Conservation (phyloP, 2,888 invertebrate genomes). For the Scrobipalpa atriplicella region DNA sequence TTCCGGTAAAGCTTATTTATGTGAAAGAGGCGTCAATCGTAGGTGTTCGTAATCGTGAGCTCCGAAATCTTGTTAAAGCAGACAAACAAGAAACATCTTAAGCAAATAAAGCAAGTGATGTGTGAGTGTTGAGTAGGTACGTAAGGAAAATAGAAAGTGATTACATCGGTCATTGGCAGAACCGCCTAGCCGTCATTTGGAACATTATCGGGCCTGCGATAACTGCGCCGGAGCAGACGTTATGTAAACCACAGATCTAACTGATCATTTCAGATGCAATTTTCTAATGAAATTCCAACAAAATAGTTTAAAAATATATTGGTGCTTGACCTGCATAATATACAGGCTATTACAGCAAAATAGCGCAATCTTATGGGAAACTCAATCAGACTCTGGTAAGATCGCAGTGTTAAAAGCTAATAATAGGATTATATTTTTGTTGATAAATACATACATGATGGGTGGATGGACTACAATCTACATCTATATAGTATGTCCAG, state of each 20-base stretch:
- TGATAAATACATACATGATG: too few species aligned
- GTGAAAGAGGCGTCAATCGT: background rate
- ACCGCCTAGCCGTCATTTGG: constrained; percentile 9
- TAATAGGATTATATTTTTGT: too few species aligned
- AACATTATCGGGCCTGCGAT: constrained; percentile 29
- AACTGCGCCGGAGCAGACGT: constrained; percentile 19
- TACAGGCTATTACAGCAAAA: too few species aligned
- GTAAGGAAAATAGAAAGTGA: constrained; percentile 32
- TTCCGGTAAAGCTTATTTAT: background rate
- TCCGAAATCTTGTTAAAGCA: background rate
- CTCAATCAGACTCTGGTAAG: too few species aligned
- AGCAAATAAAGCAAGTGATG: constrained; percentile 25
- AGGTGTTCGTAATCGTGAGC: background rate
- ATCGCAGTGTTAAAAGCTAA: too few species aligned
- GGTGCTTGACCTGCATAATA: too few species aligned
- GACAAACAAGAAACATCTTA: constrained; percentile 17
- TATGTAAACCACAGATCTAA: constrained; percentile 19
- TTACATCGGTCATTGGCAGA: constrained; percentile 28
- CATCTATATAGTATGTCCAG: too few species aligned
- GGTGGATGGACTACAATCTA: too few species aligned
- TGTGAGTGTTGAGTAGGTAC: constrained; percentile 3
- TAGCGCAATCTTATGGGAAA: too few species aligned
- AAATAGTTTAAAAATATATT: too few species aligned
- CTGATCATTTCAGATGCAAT: background rate
- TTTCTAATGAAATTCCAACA: too few species aligned